Evolutionary conservation across 2,888 invertebrate genomes (phyloP), one percentile per base, ranked within the genome.

Genomic region (Argyresthia goedartella): DNA sequence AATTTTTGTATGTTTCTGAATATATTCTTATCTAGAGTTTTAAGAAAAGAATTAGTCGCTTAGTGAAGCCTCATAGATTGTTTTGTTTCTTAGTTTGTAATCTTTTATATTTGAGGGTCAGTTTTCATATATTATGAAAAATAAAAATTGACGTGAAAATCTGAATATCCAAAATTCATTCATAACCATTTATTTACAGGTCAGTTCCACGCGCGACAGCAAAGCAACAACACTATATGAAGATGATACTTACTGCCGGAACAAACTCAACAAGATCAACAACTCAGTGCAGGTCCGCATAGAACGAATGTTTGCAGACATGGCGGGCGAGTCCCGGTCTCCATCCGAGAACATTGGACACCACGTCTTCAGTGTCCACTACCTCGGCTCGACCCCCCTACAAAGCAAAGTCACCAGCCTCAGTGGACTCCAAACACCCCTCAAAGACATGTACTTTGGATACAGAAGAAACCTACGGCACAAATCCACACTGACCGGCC

Each of bases 261-360:
- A 67, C 51, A 79, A 77, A 63, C 73, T 76, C 55, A 76, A 70
- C 56, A 78, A 71, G 51, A 72, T 73, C 55, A 84, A 76, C 59
- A 94, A 94, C 64, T 91, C 91, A 52, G 94, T 95, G 1, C 95
- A 96, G 73, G 95, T 93, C 13, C 91, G 93, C 63, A 95, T 96
- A 74, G 95, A 95, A 71, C 91, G 92, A 63, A 93, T 95, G 91
- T 95, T 95, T 68, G 90, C 90, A 25, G 93, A 93, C 55, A 90
- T 93, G 64, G 90, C 92, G 3, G 89, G 89, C 52, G 87, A 87
- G 57, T 76, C 88, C 48, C 71, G 74, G 55, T 73, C 68, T 43
- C 88, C 90, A 55, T 70, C 76, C 35, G 88, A 88, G 35, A 80
- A 73, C 51, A 89, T 90, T 1, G 87, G 89, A 8, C 81, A 87